Conservation (phyloP, 2,888 invertebrate genomes). For the Epinotia brunnichana region DNA sequence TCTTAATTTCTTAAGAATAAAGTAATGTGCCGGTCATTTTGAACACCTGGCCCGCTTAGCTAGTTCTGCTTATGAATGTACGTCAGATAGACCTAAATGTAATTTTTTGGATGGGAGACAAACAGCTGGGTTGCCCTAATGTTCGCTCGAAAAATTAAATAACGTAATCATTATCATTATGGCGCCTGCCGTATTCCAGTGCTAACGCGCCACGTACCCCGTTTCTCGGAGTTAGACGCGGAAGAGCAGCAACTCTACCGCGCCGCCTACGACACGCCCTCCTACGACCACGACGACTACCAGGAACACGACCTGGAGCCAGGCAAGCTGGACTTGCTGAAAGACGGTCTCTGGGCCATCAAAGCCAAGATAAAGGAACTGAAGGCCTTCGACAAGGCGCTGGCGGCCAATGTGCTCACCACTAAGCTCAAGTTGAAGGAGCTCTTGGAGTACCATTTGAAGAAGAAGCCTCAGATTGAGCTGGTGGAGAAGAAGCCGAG, state of each 20-base stretch:
- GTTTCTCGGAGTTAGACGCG: conserved; percentile 68
- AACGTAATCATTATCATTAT: neutral
- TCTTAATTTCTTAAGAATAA: too few species aligned
- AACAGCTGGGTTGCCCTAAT: too few species aligned
- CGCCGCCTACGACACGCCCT: conserved; percentile 72
- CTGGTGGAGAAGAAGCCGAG: conserved; percentile 59
- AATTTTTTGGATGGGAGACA: too few species aligned
- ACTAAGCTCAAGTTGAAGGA: conserved; percentile 75
- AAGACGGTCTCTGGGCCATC: conserved; percentile 73
- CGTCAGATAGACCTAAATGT: too few species aligned
- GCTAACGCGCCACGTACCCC: conserved; percentile 60
- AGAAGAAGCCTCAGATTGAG: conserved; percentile 62
- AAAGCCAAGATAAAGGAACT: conserved; percentile 74
- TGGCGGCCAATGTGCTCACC: conserved; percentile 69
- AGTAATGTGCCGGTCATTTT: too few species aligned
- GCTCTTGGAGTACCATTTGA: conserved; percentile 60
- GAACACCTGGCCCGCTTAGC: too few species aligned
- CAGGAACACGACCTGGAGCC: conserved; percentile 59
- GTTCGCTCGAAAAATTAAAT: too few species aligned
- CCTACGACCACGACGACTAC: conserved; percentile 66
- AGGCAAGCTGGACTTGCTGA: conserved; percentile 71
- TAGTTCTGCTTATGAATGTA: too few species aligned
- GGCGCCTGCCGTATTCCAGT: conserved; percentile 50
- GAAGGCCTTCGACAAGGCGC: conserved; percentile 72
- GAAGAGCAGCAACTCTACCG: conserved; percentile 73